Conservation (phyloP, 2,888 invertebrate genomes). For the Molanna angustata region DNA sequence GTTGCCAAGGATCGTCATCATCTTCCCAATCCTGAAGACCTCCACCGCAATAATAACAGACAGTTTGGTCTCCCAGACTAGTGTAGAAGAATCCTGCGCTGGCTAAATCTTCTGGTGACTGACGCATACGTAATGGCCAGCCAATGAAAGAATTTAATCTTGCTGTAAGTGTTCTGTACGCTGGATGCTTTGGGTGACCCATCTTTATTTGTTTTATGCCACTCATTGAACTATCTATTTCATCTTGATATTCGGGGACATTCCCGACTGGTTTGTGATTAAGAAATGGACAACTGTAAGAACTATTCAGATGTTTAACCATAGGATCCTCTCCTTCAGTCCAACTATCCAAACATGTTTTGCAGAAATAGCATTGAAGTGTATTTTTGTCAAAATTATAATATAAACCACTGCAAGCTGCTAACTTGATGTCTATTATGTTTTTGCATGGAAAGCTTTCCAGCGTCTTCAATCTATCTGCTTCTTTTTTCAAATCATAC, state of each 20-base stretch:
- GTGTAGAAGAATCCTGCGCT: constrained; percentile 93
- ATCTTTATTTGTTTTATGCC: too few species aligned
- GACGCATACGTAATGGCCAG: constrained; percentile 81
- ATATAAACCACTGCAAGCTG: constrained; percentile 83
- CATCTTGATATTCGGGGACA: constrained; percentile 50
- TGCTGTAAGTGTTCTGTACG: constrained; percentile 67
- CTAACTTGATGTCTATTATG: constrained; percentile 57
- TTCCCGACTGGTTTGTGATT: constrained; percentile 62
- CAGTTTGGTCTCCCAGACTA: constrained; percentile 83
- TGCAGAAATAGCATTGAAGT: constrained; percentile 79
- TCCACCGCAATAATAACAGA: constrained; percentile 92
- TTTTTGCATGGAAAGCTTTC: constrained; percentile 64
- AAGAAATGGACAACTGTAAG: constrained; percentile 76
- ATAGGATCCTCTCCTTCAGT: constrained; percentile 77
- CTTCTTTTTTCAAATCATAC: too few species aligned
- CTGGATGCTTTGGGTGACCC: constrained; percentile 62
- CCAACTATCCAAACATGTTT: constrained; percentile 79
- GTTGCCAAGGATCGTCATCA: constrained; percentile 89
- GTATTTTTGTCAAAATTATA: constrained; percentile 72
- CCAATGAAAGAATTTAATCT: constrained; percentile 68
- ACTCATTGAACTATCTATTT: constrained; percentile 38
- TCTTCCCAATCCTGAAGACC: constrained; percentile 93
- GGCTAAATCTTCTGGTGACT: constrained; percentile 75
- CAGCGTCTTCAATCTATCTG: constrained; percentile 64
- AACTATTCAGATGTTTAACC: constrained; percentile 77